These are phyloP conservation scores for Eunapius fragilis DNA, from an alignment of 37 sponge, comb jelly and placozoan genomes.

Conservation along the genomic window DNA sequence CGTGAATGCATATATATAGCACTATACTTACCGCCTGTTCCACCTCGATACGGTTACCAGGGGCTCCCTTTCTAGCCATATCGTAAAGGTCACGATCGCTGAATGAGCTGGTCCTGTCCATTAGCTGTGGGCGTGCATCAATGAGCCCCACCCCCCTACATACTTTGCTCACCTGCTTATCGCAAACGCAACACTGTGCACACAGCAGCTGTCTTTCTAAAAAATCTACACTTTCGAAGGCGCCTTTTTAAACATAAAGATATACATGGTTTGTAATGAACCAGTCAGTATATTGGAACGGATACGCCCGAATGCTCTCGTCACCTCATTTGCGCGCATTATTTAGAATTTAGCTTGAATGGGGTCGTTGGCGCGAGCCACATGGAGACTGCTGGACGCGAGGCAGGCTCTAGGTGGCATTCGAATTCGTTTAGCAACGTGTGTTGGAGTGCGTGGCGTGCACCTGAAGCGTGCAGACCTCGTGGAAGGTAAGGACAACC, in stretches of 20 bases:
- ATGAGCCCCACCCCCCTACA: neutral
- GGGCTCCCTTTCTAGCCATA: neutral
- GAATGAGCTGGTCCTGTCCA: neutral
- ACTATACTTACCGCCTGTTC: neutral
- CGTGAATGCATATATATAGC: neutral
- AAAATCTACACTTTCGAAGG: neutral
- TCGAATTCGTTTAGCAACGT: neutral
- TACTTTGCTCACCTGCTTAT: neutral
- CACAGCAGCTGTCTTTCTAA: neutral
- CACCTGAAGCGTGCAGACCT: neutral
- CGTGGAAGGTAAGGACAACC: constrained; percentile 3
- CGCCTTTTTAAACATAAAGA: neutral
- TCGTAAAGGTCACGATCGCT: neutral
- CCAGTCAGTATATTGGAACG: neutral
- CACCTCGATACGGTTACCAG: neutral
- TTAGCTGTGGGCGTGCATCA: neutral
- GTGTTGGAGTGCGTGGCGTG: neutral
- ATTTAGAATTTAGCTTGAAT: neutral
- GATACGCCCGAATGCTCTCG: neutral
- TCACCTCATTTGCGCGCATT: neutral
- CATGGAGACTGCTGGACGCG: neutral
- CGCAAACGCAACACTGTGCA: neutral
- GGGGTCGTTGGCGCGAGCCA: neutral
- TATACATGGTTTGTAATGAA: neutral
- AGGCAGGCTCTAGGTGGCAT: neutral